Evolutionary conservation across 2,113 vertebrate genomes (phyloP), one percentile per base, ranked within the genome.

Genomic region (Rhombomys opimus): DNA sequence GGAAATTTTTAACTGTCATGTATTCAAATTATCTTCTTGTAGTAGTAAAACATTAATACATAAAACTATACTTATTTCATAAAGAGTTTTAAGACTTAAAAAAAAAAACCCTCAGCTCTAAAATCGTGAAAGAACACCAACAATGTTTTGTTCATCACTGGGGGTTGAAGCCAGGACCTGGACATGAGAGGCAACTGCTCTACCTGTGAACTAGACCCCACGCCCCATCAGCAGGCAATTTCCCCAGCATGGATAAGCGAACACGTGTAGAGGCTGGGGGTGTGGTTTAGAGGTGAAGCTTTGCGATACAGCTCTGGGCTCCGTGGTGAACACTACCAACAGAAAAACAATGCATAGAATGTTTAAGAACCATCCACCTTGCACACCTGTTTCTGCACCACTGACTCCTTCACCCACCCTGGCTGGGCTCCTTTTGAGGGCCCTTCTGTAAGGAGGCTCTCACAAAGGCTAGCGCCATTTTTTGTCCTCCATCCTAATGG

Each of bases 21-120:
- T 85, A 95, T 10, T 73, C 87, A 87, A 87, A 75, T 11, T 63
- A 61, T 20, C 54, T 22, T 75, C 90, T 75, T 59, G 5, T 46
- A 46, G 35, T 67, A 91, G 57, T 41, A 85, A 86, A 67, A 30
- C 14, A 87, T 52, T 80, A 46, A 86, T 77, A 86, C 30, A 41
- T 46, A 65, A 89, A 89, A 82, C 41, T 77, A 77, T 77, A 77
- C 41, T 27, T 84, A 90, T 30, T 86, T 63, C 78, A 91, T 63
- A 70, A 92, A 75, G 61, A 80, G 2, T 4, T 87, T 59, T 73
- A 93, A 54, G 89, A 87, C 22, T 77, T 76, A 18, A 65, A 65
- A 65, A 70, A 35, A 67, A 87, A 46, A 46, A 46, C 4, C 46
- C 52, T 73, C 32, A 87, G 50, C 50, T 68, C 88, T 91, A 35